Conservation (phyloP, 2,113 vertebrate species). For the Athene cunicularia region DNA sequence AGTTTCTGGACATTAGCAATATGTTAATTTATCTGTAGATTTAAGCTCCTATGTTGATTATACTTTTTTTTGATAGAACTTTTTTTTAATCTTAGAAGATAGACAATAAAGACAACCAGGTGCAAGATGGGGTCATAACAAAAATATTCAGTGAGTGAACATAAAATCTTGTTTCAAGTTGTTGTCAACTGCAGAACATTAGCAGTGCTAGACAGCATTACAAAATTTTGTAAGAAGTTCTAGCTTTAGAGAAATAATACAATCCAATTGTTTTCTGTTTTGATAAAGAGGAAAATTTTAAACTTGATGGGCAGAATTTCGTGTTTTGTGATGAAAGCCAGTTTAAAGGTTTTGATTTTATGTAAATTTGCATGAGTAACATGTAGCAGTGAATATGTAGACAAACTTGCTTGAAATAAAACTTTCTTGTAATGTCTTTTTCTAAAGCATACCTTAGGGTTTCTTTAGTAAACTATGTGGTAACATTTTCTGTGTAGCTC, state of each 20-base stretch:
- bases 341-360: neutral
- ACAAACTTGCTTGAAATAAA: neutral
- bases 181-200: no score
- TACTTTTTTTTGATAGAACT: neutral
- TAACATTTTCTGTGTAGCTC: neutral
- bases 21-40: neutral
- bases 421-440: neutral
- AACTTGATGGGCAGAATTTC: neutral
- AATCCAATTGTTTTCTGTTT: neutral
- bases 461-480: neutral
- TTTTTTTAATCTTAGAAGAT: neutral
- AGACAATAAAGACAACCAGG: neutral
- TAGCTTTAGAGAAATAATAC: neutral
- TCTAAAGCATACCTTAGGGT: neutral
- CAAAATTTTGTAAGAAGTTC: neutral
- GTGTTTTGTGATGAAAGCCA: neutral
- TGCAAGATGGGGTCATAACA: neutral
- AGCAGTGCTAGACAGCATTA: neutral
- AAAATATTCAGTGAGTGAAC: neutral
- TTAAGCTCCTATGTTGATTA: neutral
- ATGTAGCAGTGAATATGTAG: neutral
- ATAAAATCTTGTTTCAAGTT: neutral
- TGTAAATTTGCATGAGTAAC: neutral
- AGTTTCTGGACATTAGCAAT: neutral
- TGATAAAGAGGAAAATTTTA: neutral